phyloP scores from a whole-genome alignment of 2,888 invertebrate genomes.

The Pasiphila rectangulata region DNA sequence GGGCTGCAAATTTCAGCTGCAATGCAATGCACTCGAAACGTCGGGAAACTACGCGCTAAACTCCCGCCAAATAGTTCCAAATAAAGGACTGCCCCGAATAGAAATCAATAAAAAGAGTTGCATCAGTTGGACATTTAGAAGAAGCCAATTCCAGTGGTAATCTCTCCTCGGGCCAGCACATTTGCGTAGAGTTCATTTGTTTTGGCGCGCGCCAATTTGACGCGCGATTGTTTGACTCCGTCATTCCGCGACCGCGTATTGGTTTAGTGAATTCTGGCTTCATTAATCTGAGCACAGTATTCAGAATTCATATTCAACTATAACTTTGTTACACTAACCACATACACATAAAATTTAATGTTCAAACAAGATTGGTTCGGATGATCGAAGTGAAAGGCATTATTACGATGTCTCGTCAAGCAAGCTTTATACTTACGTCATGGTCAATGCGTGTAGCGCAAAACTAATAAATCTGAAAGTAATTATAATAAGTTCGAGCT shows the following conservation, averaged over 20 bases:
- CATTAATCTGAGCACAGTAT: conserved; percentile 14
- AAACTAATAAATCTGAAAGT: conserved; percentile 3
- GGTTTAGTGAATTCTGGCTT: conserved; percentile 19
- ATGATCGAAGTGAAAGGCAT: conserved; percentile 5
- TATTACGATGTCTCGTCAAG: not conserved
- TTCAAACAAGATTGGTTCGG: not conserved
- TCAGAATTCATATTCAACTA: conserved; percentile 6
- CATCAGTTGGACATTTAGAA: no score
- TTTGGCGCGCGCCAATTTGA: conserved; percentile 26
- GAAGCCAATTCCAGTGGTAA: not conserved
- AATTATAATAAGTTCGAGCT: not conserved
- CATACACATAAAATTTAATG: not conserved
- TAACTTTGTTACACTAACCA: not conserved
- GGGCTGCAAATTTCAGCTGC: no score
- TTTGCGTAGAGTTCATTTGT: conserved; percentile 36
- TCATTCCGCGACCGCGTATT: conserved; percentile 22
- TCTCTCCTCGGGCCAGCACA: conserved; percentile 14
- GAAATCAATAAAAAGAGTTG: no score
- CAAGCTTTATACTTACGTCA: not conserved
- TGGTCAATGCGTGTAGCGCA: not conserved
- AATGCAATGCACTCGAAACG: no score
- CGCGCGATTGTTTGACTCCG: conserved; percentile 29
- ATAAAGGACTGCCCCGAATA: no score
- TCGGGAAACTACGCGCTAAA: no score
- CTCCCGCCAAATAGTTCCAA: no score